Evolutionary conservation across 2,113 vertebrate species (phyloP), one percentile per base, ranked within the genome.

Genomic region (Erythrolamprus reginae): DNA sequence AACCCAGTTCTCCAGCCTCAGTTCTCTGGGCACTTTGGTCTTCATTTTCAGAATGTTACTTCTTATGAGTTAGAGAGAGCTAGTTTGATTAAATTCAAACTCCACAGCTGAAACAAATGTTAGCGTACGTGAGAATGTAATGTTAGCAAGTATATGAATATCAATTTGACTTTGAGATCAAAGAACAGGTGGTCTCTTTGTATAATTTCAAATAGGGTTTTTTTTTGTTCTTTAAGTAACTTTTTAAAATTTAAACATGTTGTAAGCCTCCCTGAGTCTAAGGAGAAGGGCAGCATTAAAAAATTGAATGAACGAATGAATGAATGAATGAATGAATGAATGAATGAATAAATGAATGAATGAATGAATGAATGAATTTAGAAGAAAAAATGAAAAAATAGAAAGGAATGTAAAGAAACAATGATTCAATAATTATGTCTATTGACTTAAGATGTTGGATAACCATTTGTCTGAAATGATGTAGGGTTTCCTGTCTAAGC

Each of bases 181-280:
- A 89, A 0, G 56, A 77, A 42, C 50, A 48, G 38, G 83, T 45
- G 17, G 23, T 38, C 5, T 56, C 91, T 84, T 10, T 10, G 61
- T 89, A 92, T 92, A 56, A 89, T 93, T 93, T 93, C 42, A 88
- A 89, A 90, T 61, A 65, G 89, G 0, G n/a, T 6, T 86, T 17
- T 88, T 90, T 89, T 90, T 89, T 93, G 92, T 87, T 45, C 5
- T 5, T 45, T 58, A 92, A 24, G 61, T 21, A 87, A 84, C 5
- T 77, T 77, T 77, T 38, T 38, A 9, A 77, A 77, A 38, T 77
- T 8, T 21, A 42, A 42, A 65, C 4, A 4, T n/a, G n/a, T n/a
- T n/a, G n/a, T n/a, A n/a, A n/a, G n/a, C n/a, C n/a, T n/a, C n/a
- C n/a, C n/a, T n/a, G n/a, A n/a, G n/a, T n/a, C n/a, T n/a, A n/a